Evolutionary conservation across 2,888 invertebrate genomes (phyloP).

Genomic region (Xiphydria camelus): DNA sequence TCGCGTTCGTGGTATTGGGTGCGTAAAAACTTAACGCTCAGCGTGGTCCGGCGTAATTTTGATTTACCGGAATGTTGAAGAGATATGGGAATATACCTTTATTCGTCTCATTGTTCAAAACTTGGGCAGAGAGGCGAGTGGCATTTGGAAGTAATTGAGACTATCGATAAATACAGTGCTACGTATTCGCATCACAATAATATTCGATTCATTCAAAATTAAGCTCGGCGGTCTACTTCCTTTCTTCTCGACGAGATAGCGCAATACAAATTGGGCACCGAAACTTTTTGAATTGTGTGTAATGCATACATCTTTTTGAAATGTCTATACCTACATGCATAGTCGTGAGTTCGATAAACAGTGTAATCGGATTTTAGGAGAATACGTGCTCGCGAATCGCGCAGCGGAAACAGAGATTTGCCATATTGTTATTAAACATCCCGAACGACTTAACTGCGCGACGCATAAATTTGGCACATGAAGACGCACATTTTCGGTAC

Average conservation of each 20-base stretch:
- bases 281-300: slow-evolving; percentile 20
- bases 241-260: slow-evolving; percentile 11
- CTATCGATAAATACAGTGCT: slow-evolving; percentile 31
- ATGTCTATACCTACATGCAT: neutral
- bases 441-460: neutral
- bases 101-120: no score
- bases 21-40: slow-evolving; percentile 25
- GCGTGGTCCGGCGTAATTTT: slow-evolving; percentile 28
- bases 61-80: slow-evolving; percentile 31
- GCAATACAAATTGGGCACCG: slow-evolving; percentile 19
- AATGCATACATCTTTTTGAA: slow-evolving; percentile 3
- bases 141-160: slow-evolving; percentile 38
- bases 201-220: slow-evolving; percentile 28
- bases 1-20: slow-evolving; percentile 22
- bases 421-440: neutral
- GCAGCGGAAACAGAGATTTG: neutral
- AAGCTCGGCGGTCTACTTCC: slow-evolving; percentile 17
- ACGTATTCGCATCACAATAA: slow-evolving; percentile 18
- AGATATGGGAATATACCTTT: slow-evolving; percentile 36
- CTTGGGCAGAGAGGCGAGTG: slow-evolving; percentile 29
- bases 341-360: neutral
- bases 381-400: neutral
- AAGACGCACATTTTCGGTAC: neutral
- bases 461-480: neutral
- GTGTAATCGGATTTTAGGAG: neutral